Evolutionary conservation across 2,888 invertebrate genomes (phyloP).

Genomic region (Thereva unica): DNA sequence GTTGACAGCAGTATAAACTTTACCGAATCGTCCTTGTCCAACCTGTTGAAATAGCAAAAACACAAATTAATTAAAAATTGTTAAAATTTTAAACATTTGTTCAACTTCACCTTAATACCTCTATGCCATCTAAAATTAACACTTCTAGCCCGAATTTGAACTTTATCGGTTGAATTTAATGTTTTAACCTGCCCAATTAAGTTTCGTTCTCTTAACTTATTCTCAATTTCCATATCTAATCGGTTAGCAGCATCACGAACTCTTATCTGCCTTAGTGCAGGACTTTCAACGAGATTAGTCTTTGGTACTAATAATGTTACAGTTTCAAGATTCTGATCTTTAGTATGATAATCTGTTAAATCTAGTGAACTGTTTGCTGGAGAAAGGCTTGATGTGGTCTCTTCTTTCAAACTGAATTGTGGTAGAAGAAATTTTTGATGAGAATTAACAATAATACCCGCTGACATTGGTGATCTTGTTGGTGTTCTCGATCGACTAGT

Average conservation of each 20-base stretch:
- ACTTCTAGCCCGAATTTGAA: conserved; percentile 74
- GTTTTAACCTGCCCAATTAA: conserved; percentile 69
- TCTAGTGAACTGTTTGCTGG: conserved; percentile 47
- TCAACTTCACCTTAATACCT: conserved; percentile 69
- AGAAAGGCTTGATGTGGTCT: conserved; percentile 39
- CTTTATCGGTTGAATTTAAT: conserved; percentile 62
- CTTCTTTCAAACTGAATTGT: conserved; percentile 57
- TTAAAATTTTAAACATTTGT: conserved; percentile 58
- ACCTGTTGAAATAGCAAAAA: conserved; percentile 51
- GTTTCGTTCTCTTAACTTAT: conserved; percentile 61
- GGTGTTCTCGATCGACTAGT: conserved; percentile 56
- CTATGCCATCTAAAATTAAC: conserved; percentile 94
- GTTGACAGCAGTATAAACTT: conserved; percentile 94
- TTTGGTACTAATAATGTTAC: conserved; percentile 49
- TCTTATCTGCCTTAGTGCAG: conserved; percentile 59
- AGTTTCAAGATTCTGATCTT: conserved; percentile 49
- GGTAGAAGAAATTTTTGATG: conserved; percentile 54
- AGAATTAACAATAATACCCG: conserved; percentile 51
- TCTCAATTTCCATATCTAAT: conserved; percentile 70
- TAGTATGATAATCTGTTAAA: conserved; percentile 48
- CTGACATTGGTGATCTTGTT: conserved; percentile 59
- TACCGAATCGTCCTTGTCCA: conserved; percentile 91
- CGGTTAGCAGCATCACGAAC: conserved; percentile 60
- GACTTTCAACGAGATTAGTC: conserved; percentile 45
- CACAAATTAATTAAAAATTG: conserved; percentile 19